Evolutionary conservation across 2,888 invertebrate species (phyloP), one percentile per base, ranked within the genome.

Genomic region (Endotricha flammealis): DNA sequence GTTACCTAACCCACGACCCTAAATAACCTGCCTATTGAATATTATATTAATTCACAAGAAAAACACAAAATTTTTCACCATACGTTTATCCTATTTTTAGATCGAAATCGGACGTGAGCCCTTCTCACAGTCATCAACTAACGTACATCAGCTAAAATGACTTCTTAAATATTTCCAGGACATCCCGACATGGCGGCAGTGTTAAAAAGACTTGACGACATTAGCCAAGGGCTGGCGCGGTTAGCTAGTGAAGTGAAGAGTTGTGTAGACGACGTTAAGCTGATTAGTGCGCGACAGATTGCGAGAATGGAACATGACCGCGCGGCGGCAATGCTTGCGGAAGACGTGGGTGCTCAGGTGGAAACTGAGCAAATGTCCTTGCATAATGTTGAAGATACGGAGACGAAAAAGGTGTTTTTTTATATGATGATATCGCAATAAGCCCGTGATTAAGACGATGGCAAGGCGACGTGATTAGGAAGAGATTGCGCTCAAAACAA

Each of bases 351-450:
- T 38, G 88, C 90, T 4, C 90, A 91, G 46, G 90, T 91, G 3
- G 89, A 88, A 27, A 73, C 80, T n/a, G 85, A 88, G 23, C 87
- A 74, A 24, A 77, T 72, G 7, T 64, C 82, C 0, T 46, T 83
- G 11, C 80, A 82, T 39, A 71, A 70, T 41, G 72, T 79, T 2
- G 90, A 89, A 33, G 92, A 93, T 58, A 87, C 90, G 29, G 90
- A 92, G 60, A 88, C 91, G 51, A 91, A 94, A 83, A 94, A 94
- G 89, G 94, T 94, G 68, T n/a, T n/a, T n/a, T n/a, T n/a, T n/a
- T n/a, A n/a, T n/a, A n/a, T n/a, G n/a, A n/a, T n/a, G n/a, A n/a
- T n/a, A n/a, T n/a, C n/a, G n/a, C n/a, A n/a, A n/a, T n/a, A n/a
- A n/a, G n/a, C n/a, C n/a, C n/a, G n/a, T n/a, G n/a, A n/a, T n/a